Evolutionary conservation across 2,113 vertebrate genomes (phyloP).

Genomic region (Macrotis lagotis): DNA sequence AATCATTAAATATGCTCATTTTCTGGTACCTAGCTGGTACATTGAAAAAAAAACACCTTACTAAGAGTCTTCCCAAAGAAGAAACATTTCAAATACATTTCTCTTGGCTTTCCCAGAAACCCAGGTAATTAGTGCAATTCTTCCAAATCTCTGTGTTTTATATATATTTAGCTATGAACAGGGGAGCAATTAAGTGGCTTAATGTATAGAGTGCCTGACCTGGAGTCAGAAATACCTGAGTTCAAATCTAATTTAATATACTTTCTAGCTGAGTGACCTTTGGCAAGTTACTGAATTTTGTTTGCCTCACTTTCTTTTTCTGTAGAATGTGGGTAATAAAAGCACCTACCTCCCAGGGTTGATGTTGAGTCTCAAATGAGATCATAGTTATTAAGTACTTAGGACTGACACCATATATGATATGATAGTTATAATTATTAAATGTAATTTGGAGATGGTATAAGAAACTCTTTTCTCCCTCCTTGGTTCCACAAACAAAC

Average conservation of each 20-base stretch:
- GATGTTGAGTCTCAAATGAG: too few species aligned
- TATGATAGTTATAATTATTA: not conserved
- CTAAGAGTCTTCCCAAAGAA: not conserved
- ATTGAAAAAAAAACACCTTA: not conserved
- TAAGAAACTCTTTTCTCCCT: not conserved
- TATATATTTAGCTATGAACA: not conserved
- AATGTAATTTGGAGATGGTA: not conserved
- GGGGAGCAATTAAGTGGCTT: not conserved
- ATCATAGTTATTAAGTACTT: too few species aligned
- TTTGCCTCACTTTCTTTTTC: too few species aligned
- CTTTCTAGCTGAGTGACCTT: too few species aligned
- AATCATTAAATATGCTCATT: not conserved
- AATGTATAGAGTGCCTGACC: not conserved
- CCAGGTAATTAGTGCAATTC: not conserved
- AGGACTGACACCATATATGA: too few species aligned
- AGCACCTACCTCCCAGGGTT: too few species aligned
- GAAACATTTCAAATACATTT: not conserved
- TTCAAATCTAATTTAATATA: too few species aligned
- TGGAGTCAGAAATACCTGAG: not conserved
- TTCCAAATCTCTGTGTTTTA: not conserved
- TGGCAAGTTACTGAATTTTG: too few species aligned
- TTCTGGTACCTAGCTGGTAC: not conserved
- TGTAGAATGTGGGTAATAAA: too few species aligned
- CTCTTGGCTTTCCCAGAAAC: not conserved
- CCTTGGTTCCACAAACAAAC: not conserved